phyloP scores from a whole-genome alignment of 2,113 vertebrate genomes.

The Eulemur rufifrons region DNA sequence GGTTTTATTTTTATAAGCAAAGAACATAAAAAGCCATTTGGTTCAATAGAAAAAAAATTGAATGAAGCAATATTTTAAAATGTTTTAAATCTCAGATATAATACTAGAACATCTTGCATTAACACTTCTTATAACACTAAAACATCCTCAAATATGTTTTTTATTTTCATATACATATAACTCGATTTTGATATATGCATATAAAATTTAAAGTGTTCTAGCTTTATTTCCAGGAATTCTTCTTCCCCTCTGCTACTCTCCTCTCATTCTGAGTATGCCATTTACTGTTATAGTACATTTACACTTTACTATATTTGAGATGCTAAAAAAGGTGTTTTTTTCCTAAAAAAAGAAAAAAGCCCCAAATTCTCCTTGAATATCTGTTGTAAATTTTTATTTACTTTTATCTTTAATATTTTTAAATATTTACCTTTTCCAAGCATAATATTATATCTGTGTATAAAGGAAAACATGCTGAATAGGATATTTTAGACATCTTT shows the following conservation, averaged over 20 bases:
- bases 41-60: background rate
- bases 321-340: background rate
- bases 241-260: background rate
- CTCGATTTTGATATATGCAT: background rate
- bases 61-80: background rate
- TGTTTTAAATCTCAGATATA: background rate
- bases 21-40: background rate
- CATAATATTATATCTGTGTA: background rate
- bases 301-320: background rate
- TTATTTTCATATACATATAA: background rate
- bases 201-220: background rate
- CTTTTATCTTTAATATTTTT: background rate
- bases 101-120: background rate
- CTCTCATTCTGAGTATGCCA: background rate
- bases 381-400: background rate
- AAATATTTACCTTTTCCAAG: background rate
- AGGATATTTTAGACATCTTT: background rate
- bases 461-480: background rate
- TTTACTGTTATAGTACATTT: background rate
- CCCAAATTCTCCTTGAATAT: background rate
- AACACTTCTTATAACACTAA: background rate
- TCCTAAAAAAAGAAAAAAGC: background rate
- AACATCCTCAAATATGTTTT: too few species aligned
- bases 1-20: background rate
- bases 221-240: background rate